phyloP scores from a whole-genome alignment of 92 coral and sea anemone genomes.

The Phenganax stokvisi region DNA sequence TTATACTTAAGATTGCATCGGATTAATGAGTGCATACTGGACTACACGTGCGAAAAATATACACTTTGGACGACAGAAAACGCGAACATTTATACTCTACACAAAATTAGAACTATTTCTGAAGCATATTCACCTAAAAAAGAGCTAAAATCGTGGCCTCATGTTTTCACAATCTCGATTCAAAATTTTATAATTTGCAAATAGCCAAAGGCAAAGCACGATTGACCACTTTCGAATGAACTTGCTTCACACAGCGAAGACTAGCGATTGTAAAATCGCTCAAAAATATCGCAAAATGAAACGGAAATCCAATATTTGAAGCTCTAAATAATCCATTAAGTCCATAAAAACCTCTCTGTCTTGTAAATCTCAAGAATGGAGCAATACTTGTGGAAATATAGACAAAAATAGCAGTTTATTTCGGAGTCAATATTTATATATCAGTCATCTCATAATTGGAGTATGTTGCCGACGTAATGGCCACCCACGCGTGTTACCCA shows the following conservation, averaged over 20 bases:
- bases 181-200: not conserved
- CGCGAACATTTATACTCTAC: not conserved
- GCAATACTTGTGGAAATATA: not conserved
- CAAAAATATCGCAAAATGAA: not conserved
- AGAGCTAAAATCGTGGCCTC: not conserved
- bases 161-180: not conserved
- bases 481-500: slow-evolving; percentile 13
- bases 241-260: too few relatives aligned
- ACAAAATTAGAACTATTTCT: not conserved
- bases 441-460: not conserved
- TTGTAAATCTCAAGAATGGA: slow-evolving; percentile 1
- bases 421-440: not conserved
- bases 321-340: not conserved
- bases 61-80: not conserved
- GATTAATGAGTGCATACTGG: not conserved
- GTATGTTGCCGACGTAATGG: not conserved
- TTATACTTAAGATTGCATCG: not conserved
- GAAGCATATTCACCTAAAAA: slow-evolving; percentile 1
- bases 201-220: not conserved
- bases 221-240: not conserved
- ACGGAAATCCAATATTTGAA: not conserved
- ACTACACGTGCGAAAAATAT: not conserved
- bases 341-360: not conserved
- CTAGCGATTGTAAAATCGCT: not conserved
- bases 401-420: not conserved